Evolutionary conservation across 2,888 invertebrate genomes (phyloP).

Genomic region (Drosophila kambysellisi): DNA sequence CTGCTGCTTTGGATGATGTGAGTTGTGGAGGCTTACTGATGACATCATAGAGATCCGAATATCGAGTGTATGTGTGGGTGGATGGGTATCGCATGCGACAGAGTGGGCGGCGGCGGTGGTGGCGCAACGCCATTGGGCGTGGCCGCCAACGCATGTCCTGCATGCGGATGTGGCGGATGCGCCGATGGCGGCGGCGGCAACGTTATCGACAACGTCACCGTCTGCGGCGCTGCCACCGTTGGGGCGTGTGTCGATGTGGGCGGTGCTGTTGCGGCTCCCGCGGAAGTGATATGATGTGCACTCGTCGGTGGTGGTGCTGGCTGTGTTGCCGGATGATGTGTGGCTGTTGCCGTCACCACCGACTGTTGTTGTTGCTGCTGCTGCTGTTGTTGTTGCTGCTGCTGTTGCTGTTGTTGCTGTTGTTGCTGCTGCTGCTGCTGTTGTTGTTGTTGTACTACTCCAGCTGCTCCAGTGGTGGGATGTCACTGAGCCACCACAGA

Average conservation of each 20-base stretch:
- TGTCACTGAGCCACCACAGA: slow-evolving; percentile 85
- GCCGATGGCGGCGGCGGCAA: slow-evolving; percentile 80
- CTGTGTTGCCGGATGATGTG: slow-evolving; percentile 51
- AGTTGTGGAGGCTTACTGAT: slow-evolving; percentile 75
- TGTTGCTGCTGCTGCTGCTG: slow-evolving; percentile 59
- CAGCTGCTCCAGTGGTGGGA: slow-evolving; percentile 82
- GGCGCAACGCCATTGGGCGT: slow-evolving; percentile 68
- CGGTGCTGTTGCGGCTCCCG: slow-evolving; percentile 53
- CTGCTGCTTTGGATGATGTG: slow-evolving; percentile 46
- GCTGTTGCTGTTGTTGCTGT: slow-evolving; percentile 55
- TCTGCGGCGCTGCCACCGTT: slow-evolving; percentile 82
- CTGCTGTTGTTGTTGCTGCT: slow-evolving; percentile 45
- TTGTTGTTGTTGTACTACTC: slow-evolving; percentile 69
- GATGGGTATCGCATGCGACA: slow-evolving; percentile 84
- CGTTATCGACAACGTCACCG: slow-evolving; percentile 83
- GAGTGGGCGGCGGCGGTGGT: slow-evolving; percentile 78
- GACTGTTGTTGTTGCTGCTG: slow-evolving; percentile 56
- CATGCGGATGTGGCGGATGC: slow-evolving; percentile 72
- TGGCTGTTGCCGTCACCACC: slow-evolving; percentile 44
- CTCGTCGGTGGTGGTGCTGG: slow-evolving; percentile 63
- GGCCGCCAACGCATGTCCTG: slow-evolving; percentile 73
- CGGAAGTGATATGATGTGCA: slow-evolving; percentile 64
- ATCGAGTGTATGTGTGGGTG: slow-evolving; percentile 85
- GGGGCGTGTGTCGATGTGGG: slow-evolving; percentile 68
- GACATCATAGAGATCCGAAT: slow-evolving; percentile 86